These are phyloP conservation scores for Procambarus virginalis DNA, from an alignment of 1,140 invertebrate genomes.

Conservation along the genomic window DNA sequence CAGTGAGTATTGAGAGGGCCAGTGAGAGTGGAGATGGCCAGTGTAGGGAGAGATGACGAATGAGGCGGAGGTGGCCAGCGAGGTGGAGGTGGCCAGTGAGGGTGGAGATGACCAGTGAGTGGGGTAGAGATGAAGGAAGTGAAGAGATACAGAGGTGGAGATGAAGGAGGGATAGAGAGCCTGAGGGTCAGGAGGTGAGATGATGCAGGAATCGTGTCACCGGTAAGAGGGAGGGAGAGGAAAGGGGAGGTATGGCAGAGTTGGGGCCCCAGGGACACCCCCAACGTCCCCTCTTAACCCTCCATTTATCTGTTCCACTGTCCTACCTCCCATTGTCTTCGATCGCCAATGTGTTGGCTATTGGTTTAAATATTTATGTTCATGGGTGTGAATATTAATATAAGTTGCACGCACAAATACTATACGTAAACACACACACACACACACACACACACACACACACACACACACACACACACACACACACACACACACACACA, in stretches of 20 bases:
- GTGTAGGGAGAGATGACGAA: background rate
- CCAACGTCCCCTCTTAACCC: background rate
- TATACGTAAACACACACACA: too few species aligned
- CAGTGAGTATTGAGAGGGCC: too few species aligned
- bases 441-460: too few species aligned
- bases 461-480: too few species aligned
- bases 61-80: too few species aligned
- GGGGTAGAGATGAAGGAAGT: background rate
- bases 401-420: too few species aligned
- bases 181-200: background rate
- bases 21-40: too few species aligned
- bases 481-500: too few species aligned
- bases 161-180: background rate
- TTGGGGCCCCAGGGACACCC: background rate
- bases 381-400: too few species aligned
- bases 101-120: too few species aligned
- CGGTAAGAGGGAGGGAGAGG: background rate
- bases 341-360: background rate
- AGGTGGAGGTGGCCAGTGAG: background rate
- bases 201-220: background rate
- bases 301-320: background rate
- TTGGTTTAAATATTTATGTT: background rate
- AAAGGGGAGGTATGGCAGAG: too few species aligned
- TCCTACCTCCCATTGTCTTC: background rate
- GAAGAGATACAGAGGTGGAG: background rate